Conservation (phyloP, 2,113 vertebrate species). For the Jaculus jaculus region DNA sequence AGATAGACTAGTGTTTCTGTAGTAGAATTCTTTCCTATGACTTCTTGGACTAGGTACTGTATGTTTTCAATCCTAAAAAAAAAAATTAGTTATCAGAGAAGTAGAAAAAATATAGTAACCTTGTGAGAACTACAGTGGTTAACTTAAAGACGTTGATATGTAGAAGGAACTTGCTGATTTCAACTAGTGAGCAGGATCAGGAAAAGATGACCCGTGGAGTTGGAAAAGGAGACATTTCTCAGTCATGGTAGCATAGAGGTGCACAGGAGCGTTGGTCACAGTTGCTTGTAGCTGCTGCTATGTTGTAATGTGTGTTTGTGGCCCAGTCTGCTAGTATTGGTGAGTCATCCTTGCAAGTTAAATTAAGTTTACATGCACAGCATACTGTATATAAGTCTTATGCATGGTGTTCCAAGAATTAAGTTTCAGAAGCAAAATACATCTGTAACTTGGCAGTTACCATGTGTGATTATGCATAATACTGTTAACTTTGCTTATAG, state of each 20-base stretch:
- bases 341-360: conserved; percentile 69
- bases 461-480: background rate
- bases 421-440: conserved; percentile 55
- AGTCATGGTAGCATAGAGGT: background rate
- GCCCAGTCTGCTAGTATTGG: conserved; percentile 23
- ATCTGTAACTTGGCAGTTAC: conserved; percentile 47
- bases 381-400: conserved; percentile 41
- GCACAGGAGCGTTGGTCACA: background rate
- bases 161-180: background rate
- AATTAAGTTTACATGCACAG: conserved; percentile 54
- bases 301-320: conserved; percentile 47
- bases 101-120: background rate
- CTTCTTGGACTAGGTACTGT: conserved; percentile 2
- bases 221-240: background rate
- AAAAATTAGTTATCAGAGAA: conserved; percentile 19
- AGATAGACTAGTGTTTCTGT: background rate
- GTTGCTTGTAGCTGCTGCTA: conserved; percentile 40
- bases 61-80: background rate
- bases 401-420: conserved; percentile 35
- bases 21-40: background rate
- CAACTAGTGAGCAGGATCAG: conserved; percentile 1
- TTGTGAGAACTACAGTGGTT: background rate
- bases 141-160: background rate
- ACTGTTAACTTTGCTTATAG: conserved; percentile 12
- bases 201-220: background rate